Base-by-base conservation (phyloP, 2,888 invertebrate species). In the Exephanes ischioxanthus region DNA sequence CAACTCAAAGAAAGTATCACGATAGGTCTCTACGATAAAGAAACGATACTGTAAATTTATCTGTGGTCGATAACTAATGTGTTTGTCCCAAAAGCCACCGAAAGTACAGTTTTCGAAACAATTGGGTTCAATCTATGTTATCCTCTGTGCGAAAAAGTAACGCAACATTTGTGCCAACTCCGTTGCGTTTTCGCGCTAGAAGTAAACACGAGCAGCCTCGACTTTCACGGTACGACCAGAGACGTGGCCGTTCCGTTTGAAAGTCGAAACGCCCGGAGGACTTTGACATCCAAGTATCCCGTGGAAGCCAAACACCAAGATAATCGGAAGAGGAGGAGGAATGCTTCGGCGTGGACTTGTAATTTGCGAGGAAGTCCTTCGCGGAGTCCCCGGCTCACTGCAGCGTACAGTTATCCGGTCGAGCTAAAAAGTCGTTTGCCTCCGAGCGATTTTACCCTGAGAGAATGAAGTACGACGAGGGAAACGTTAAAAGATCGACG, bases 391-490 rank as follows among this genome's bases (percentile, higher is more conserved):
- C 45, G 45, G 45, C 4, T 16, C 53, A 22, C 37, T 37, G 53
- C 51, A 63, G 26, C 61, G 30, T 63, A 33, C 30, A 33, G 19
- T 26, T 66, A n/a, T 71, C 19, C 48, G 14, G 22, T 72, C 30
- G 9, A 48, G 70, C 45, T 61, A 4, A 45, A 45, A 48, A 72
- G 41, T 72, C 30, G 30, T 67, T 80, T 53, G 66, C 63, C 72
- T 51, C 37, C 45, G 0, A 68, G 67, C 45, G 55, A 48, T 68
- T 80, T 68, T 30, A 37, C 61, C n/a, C 37, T 53, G 9, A 41
- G 72, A 19, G 30, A 51, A 53, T 53, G 22, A 80, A 41, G 45
- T 3, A 51, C 63, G 61, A 71, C 71, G 19, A 51, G 22, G 30
- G 14, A 63, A 63, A 48, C 48, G 71, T 48, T 63, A 30, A 37